Evolutionary conservation across 1,140 invertebrate species (phyloP).

Genomic region (Probaryconus sp.): DNA sequence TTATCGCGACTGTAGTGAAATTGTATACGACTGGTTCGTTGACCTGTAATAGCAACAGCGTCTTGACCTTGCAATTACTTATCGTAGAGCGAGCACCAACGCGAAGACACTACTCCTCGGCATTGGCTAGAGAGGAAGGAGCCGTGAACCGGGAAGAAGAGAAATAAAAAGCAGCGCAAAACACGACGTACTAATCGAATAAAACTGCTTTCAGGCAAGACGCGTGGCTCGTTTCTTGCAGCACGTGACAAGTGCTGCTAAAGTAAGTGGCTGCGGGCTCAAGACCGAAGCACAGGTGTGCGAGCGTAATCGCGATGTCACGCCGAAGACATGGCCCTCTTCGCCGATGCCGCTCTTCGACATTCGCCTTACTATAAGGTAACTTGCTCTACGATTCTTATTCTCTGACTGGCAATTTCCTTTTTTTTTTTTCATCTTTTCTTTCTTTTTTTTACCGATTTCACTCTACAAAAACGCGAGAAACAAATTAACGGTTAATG

Average conservation of each 20-base stretch:
- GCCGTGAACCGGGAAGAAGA: conserved; percentile 50
- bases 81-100: conserved; percentile 23
- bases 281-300: conserved; percentile 70
- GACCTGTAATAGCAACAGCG: conserved; percentile 38
- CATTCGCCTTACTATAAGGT: too few relatives aligned
- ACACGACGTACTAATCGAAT: conserved; percentile 59
- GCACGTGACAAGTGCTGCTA: conserved; percentile 72
- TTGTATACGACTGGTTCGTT: conserved; percentile 23
- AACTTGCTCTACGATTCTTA: too few relatives aligned
- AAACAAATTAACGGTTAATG: too few relatives aligned
- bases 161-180: conserved; percentile 49
- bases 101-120: conserved; percentile 34
- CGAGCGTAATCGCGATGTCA: conserved; percentile 77
- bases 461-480: too few relatives aligned
- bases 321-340: conserved; percentile 60
- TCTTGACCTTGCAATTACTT: conserved; percentile 56
- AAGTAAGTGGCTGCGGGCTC: conserved; percentile 51
- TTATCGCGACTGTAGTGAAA: conserved; percentile 1
- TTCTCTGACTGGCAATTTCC: too few relatives aligned
- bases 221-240: conserved; percentile 68
- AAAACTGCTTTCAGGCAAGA: conserved; percentile 60
- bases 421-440: too few relatives aligned
- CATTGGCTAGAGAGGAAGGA: conserved; percentile 37
- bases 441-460: too few relatives aligned
- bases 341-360: too few relatives aligned